Base-by-base conservation (phyloP, 2,888 invertebrate species). In the Mechanitis messenoides region DNA sequence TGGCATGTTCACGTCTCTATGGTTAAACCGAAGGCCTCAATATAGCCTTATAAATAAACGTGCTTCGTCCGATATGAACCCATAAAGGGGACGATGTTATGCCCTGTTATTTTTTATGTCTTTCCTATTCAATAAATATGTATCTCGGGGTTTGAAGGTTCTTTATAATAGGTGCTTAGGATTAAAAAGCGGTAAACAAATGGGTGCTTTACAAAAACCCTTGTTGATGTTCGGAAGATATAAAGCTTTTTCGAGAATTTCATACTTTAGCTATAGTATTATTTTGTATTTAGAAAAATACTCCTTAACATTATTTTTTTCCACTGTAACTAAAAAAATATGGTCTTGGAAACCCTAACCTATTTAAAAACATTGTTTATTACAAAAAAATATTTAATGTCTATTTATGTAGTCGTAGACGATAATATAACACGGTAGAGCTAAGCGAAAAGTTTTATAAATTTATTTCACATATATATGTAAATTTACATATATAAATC, bases 41-140 rank as follows among this genome's bases (percentile, higher is more conserved):
- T 50, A 50, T 50, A 50, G 63, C 67, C 63, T 58, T 60, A 67
- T 68, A 68, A 68, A 68, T 68, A 66, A 62, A 63, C 59, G 63
- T 68, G 65, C 65, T 63, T 60, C 63, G 61, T 61, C 63, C 63
- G 61, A 68, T 65, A 62, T 60, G 53, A 53, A 55, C 58, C 61
- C 61, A 64, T 67, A 68, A 68, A 59, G 62, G 64, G 59, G 66
- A 60, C 60, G 55, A 47, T 61, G 63, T 62, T 66, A 66, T 64
- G 64, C 64, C 64, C 66, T 61, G 65, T 66, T 63, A 63, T 65
- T 64, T 68, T 68, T 66, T 68, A 68, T 66, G 62, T 56, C 64
- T 59, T 62, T 61, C 61, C 62, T 60, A 59, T 59, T 60, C 66
- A 60, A 68, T 68, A 65, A 66, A 66, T 66, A 60, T 58, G 58